These are phyloP conservation scores for Hesperia comma DNA, from an alignment of 2,888 invertebrate species.

Conservation along the genomic window DNA sequence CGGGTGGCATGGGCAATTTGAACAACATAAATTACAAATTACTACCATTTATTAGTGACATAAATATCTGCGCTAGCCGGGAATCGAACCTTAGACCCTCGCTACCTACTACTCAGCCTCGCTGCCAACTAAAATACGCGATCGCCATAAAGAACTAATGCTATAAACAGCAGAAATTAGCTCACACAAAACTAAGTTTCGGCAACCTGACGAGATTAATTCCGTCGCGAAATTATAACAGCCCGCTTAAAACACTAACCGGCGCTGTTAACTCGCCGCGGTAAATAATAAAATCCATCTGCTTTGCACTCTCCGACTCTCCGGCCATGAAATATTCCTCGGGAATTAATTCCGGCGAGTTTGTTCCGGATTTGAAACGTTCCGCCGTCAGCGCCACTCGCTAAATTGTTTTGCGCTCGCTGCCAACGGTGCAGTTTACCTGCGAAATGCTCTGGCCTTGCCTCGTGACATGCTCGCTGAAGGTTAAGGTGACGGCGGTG, in stretches of 20 bases:
- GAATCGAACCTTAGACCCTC: too few species aligned
- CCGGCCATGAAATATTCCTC: conserved; percentile 30
- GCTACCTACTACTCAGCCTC: too few species aligned
- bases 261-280: conserved; percentile 13
- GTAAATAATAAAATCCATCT: conserved; percentile 35
- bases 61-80: too few species aligned
- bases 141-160: not conserved
- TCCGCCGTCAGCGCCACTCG: conserved; percentile 11
- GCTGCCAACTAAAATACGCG: too few species aligned
- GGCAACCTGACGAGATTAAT: conserved; percentile 4
- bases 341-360: conserved; percentile 13
- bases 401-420: conserved; percentile 22
- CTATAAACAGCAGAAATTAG: not conserved
- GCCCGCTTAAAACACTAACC: conserved; percentile 27
- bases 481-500: not conserved
- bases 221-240: conserved; percentile 10
- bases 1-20: too few species aligned
- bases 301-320: conserved; percentile 4
- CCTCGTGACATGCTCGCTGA: not conserved
- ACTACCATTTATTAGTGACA: too few species aligned
- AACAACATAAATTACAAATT: too few species aligned
- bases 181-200: not conserved
- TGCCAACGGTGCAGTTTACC: not conserved
- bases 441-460: not conserved
- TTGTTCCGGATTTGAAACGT: conserved; percentile 22